Evolutionary conservation across 92 coral and sea anemone genomes (phyloP), one percentile per base, ranked within the genome.

Genomic region (Bergia sp.): DNA sequence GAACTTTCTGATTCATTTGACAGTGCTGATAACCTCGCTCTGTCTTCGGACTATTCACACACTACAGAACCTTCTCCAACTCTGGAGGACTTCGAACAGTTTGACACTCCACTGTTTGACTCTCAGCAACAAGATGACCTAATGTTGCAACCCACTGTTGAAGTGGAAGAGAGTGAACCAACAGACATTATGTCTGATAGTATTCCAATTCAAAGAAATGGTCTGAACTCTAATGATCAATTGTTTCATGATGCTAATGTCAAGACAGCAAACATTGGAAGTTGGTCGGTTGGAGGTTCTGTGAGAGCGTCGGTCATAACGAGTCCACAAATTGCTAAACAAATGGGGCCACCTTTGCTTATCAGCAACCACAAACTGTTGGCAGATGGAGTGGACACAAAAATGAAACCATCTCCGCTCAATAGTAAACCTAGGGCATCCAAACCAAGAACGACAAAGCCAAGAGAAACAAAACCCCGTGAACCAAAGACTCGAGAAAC

Each of bases 41-140:
- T 94, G 83, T 89, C 93, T 29, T 92, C 96, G 20, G 96, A 95
- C 81, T 95, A 91, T 86, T 95, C 96, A 2, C 98, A 95, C 67
- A 87, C 92, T 10, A 92, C 95, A 80, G 95, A 90, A 43, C 80
- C 90, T 36, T 90, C 96, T 16, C 98, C 96, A 1, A 77, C 82
- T 10, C 94, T 95, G 8, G 96, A 89, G 7, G 98, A 95, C 89
- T 87, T 92, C 11, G 91, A 94, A 38, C 92, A 92, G 88, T 95
- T 94, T 89, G 96, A 88, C 41, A 89, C 96, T 9, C 81, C 98
- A 0, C 67, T 95, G 83, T 95, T 95, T 95, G 96, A 92, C 42
- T 82, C 93, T 0, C 93, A 93, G 45, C 95, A 94, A 65, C 94
- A 93, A 29, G 96, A 93, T 37, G 88, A 91, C 75, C 40, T 95